Conservation (phyloP, 2,888 invertebrate species). For the Eupithecia tripunctaria region DNA sequence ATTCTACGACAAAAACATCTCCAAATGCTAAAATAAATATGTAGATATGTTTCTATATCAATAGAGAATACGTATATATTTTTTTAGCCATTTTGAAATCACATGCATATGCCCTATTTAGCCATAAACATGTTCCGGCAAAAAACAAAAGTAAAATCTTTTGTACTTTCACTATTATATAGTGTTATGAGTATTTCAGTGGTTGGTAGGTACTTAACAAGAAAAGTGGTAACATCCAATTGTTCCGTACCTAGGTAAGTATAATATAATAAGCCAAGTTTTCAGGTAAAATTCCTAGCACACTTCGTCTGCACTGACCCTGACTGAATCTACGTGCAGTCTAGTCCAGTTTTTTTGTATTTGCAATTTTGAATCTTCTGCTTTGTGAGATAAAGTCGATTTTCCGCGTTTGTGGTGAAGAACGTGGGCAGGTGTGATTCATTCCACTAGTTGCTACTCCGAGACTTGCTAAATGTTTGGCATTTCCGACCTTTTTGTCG, state of each 20-base stretch:
- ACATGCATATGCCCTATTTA: too few relatives aligned
- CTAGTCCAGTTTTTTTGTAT: constrained; percentile 7
- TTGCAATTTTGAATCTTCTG: constrained; percentile 16
- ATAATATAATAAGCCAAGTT: not conserved
- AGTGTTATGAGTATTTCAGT: not conserved
- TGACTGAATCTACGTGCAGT: constrained; percentile 30
- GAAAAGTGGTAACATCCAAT: not conserved
- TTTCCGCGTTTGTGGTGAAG: constrained; percentile 11
- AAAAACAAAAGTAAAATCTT: not conserved
- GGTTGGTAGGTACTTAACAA: not conserved
- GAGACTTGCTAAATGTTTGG: constrained; percentile 31
- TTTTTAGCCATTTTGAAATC: too few relatives aligned
- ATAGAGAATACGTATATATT: too few relatives aligned
- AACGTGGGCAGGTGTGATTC: constrained; percentile 41
- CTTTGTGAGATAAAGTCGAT: not conserved
- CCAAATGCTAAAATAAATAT: too few relatives aligned
- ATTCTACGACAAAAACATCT: too few relatives aligned
- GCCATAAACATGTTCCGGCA: not conserved
- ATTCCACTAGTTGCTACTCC: constrained; percentile 31
- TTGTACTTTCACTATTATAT: not conserved
- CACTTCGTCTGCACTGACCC: constrained; percentile 28
- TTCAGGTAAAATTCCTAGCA: constrained; percentile 6
- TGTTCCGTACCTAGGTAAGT: not conserved
- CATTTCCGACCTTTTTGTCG: constrained; percentile 38
- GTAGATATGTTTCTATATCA: too few relatives aligned